Percentiles rank a stretch among this genome's conserved stretches.
phyloP scores from a whole-genome alignment of 2,797 vertebrate species.

The Botia kubotai region DNA sequence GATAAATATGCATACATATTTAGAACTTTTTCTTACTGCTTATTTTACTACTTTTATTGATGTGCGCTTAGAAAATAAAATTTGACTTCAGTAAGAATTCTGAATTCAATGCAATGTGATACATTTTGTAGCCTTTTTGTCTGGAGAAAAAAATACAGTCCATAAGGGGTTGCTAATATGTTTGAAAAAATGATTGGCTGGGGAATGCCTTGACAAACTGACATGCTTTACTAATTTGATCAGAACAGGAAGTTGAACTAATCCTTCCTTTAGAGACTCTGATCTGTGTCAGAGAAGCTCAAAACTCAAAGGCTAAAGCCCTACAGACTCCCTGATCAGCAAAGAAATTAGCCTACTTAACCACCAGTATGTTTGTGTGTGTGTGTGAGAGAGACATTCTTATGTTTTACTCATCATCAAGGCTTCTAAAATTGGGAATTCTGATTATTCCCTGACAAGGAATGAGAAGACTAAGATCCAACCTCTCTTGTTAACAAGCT shows the following conservation, averaged over 20 bases:
- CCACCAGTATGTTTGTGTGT: slow-evolving; percentile 32
- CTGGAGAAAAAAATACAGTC: neutral
- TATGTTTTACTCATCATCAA: neutral
- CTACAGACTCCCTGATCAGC: slow-evolving; percentile 77
- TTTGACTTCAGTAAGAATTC: neutral
- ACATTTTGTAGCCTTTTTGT: neutral
- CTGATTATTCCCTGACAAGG: slow-evolving; percentile 39
- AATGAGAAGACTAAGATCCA: slow-evolving; percentile 4
- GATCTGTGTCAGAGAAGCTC: slow-evolving; percentile 76
- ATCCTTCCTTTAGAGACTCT: slow-evolving; percentile 64
- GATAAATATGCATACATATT: too few species aligned
- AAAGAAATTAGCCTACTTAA: slow-evolving; percentile 81
- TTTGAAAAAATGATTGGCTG: slow-evolving; percentile 22
- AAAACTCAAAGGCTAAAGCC: slow-evolving; percentile 47
- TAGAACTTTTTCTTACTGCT: too few species aligned
- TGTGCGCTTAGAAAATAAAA: neutral
- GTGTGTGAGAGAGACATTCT: slow-evolving; percentile 40
- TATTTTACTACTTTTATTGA: too few species aligned
- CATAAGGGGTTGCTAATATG: neutral
- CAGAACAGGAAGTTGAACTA: slow-evolving; percentile 57
- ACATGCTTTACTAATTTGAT: slow-evolving; percentile 60
- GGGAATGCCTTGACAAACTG: slow-evolving; percentile 50
- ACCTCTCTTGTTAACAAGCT: slow-evolving; percentile 26
- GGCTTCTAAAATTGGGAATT: slow-evolving; percentile 30
- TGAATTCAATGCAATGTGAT: neutral